Conservation (phyloP, 2,797 vertebrate genomes). For the Antrozous pallidus region DNA sequence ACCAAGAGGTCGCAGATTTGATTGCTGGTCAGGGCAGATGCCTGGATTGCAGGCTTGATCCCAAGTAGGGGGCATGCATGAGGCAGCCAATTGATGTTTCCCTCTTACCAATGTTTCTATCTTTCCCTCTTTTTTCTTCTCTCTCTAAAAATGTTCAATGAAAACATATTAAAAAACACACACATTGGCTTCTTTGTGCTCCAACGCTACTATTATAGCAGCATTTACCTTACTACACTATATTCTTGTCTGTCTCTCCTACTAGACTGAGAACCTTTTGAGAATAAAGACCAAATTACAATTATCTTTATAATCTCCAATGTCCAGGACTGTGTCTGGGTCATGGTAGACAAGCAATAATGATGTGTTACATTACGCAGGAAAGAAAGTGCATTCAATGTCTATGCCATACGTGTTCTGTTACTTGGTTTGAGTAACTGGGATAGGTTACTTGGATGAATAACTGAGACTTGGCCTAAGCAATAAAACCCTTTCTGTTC, state of each 20-base stretch:
- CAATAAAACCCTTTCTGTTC: background rate
- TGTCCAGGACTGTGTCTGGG: background rate
- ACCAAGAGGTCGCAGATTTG: background rate
- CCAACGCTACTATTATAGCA: background rate
- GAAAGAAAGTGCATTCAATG: background rate
- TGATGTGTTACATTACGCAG: background rate
- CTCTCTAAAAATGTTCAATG: background rate
- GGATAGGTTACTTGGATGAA: background rate
- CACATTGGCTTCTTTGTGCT: background rate
- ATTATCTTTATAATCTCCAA: background rate
- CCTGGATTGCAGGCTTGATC: background rate
- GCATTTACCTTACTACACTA: background rate
- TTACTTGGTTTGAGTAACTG: background rate
- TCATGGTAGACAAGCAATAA: background rate
- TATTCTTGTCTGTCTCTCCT: background rate
- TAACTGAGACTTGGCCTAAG: background rate
- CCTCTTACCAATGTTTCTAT: background rate
- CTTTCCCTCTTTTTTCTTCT: background rate
- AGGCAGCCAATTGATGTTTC: background rate
- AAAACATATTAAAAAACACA: background rate
- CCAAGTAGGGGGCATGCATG: background rate
- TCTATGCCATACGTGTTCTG: background rate
- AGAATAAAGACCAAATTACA: background rate
- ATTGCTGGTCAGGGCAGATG: background rate
- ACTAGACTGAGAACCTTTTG: background rate